A percentile compares a stretch with the other conserved stretches of the same genome.
phyloP scores from a whole-genome alignment of 2,797 vertebrate genomes.

The Chiloscyllium punctatum region DNA sequence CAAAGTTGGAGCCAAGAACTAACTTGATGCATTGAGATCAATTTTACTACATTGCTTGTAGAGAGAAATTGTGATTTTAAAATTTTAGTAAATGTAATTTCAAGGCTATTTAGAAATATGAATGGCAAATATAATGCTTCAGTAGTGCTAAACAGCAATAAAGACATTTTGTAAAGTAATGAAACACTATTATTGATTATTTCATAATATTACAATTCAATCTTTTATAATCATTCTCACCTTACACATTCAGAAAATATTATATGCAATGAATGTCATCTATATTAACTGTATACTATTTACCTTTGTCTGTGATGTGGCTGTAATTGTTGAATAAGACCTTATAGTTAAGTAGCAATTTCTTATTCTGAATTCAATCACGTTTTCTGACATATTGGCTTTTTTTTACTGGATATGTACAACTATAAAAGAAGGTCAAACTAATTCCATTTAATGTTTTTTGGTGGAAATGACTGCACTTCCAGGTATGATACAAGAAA shows the following conservation, averaged over 20 bases:
- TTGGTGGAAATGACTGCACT: neutral
- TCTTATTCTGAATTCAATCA: neutral
- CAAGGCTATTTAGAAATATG: neutral
- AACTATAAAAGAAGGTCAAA: neutral
- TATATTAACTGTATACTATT: neutral
- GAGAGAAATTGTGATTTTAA: neutral
- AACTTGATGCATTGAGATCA: neutral
- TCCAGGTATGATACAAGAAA: neutral
- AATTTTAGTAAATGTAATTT: neutral
- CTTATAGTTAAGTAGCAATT: neutral
- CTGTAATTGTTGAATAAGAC: neutral
- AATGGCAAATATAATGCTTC: neutral
- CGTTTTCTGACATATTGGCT: neutral
- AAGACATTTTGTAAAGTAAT: neutral
- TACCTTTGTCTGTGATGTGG: neutral
- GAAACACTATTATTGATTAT: neutral
- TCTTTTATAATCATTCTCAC: neutral
- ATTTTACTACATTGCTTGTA: neutral
- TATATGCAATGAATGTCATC: neutral
- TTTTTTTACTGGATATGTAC: neutral
- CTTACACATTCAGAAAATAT: neutral
- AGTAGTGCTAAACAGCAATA: neutral
- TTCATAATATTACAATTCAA: neutral
- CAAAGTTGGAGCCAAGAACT: neutral
- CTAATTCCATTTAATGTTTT: neutral